Base-by-base conservation (phyloP, 2,888 invertebrate species). In the Euproctis similis region DNA sequence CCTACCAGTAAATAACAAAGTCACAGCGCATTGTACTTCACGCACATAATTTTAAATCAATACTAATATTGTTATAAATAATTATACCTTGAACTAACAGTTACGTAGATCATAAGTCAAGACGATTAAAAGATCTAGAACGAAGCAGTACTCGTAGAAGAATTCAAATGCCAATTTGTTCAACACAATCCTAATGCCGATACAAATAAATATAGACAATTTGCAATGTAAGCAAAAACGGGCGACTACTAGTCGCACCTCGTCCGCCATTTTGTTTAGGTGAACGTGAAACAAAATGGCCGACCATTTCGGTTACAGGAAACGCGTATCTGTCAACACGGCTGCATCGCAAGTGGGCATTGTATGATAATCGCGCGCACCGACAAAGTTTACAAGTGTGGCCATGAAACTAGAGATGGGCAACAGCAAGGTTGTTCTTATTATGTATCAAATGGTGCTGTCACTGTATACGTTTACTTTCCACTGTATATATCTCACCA, bases 311-410 rank as follows among this genome's bases (percentile, higher is more conserved):
- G 77, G 75, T 68, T 66, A 68, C 68, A 78, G 78, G 81, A 82
- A 80, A 76, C 73, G 76, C 71, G 75, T 78, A 78, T 78, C 80
- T 80, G 81, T 80, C 80, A 80, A 66, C 72, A 61, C 56, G 56
- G 66, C 64, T 55, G 76, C 76, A 78, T 80, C 66, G 69, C 76
- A 75, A 82, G 76, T 72, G 69, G 73, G 62, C 56, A 84, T 84
- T 84, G 82, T 84, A 82, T 84, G 82, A 80, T 82, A 84, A 84
- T 84, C 62, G 58, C 47, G 53, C 52, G 63, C 63, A 65, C 73
- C 72, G 77, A 78, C 78, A 76, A 78, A 78, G 80, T 77, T 73
- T 65, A 58, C 46, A 47, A 46, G 54, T 53, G 62, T 47, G 69
- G 77, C 75, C 61, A 59, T 42, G 47, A 62, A 62, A 61, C 32